Evolutionary conservation across 2,113 vertebrate genomes (phyloP).

Genomic region (Malurus elegans): DNA sequence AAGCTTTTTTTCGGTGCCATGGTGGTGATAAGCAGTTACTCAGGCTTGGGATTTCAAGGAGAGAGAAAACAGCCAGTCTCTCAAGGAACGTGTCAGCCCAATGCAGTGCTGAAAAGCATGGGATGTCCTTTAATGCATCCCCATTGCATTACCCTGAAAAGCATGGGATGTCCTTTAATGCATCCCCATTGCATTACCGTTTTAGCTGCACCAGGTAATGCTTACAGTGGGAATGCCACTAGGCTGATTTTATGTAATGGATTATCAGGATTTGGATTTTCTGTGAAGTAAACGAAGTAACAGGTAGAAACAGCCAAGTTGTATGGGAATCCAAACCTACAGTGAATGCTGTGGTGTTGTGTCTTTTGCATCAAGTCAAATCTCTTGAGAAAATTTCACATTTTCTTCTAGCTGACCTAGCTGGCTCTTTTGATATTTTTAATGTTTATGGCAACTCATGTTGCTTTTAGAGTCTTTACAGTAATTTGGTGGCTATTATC

Average conservation of each 20-base stretch:
- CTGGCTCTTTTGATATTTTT: background rate
- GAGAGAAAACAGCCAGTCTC: background rate
- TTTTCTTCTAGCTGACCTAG: background rate
- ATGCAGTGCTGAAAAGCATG: background rate
- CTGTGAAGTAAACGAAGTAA: background rate
- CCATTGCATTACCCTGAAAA: background rate
- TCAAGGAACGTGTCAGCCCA: background rate
- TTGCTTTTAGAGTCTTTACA: background rate
- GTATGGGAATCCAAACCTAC: fast-evolving
- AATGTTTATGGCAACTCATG: background rate
- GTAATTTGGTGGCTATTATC: background rate
- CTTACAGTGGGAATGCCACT: background rate
- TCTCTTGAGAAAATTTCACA: background rate
- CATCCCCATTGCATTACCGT: background rate
- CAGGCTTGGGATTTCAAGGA: background rate
- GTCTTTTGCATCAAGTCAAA: background rate
- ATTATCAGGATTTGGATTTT: background rate
- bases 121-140: background rate
- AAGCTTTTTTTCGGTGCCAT: background rate
- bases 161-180: background rate
- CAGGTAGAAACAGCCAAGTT: background rate
- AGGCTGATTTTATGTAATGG: background rate
- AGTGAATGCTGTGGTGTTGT: background rate
- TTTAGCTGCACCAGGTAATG: background rate
- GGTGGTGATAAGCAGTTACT: background rate